These are phyloP conservation scores for Oxytorus armatus DNA, from an alignment of 2,888 invertebrate species.

Conservation along the genomic window DNA sequence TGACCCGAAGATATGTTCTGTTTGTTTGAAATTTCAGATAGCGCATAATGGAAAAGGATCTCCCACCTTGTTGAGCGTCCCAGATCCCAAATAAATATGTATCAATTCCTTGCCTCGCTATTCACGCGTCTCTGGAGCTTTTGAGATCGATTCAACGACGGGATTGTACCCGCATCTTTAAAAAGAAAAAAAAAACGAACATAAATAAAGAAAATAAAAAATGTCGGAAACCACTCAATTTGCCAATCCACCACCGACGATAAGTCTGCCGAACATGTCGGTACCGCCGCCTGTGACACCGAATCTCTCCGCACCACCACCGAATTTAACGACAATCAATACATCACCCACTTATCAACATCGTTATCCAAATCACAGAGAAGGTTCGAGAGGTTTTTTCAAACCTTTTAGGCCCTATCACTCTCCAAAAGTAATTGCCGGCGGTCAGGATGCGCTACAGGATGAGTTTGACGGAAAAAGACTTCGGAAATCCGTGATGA, in stretches of 20 bases:
- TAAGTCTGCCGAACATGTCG: slow-evolving; percentile 85
- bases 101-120: slow-evolving; percentile 28
- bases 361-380: slow-evolving; percentile 80
- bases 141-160: slow-evolving; percentile 23
- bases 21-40: slow-evolving; percentile 47
- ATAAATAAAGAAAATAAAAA: slow-evolving; percentile 23
- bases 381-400: slow-evolving; percentile 83
- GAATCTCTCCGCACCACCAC: slow-evolving; percentile 83
- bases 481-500: slow-evolving; percentile 97
- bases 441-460: slow-evolving; percentile 84
- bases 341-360: slow-evolving; percentile 80
- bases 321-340: slow-evolving; percentile 82
- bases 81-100: slow-evolving; percentile 46
- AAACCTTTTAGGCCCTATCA: slow-evolving; percentile 85
- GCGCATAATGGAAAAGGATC: slow-evolving; percentile 38
- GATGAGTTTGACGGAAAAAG: slow-evolving; percentile 98
- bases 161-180: slow-evolving; percentile 1
- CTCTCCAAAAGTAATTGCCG: slow-evolving; percentile 81
- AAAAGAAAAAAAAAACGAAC: background rate
- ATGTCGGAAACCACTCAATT: slow-evolving; percentile 82
- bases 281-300: slow-evolving; percentile 81
- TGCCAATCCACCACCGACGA: slow-evolving; percentile 79
- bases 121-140: slow-evolving; percentile 32
- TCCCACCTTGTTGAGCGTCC: slow-evolving; percentile 32
- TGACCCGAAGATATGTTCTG: background rate